Percentiles rank a stretch among this genome's conserved stretches.
phyloP scores from a whole-genome alignment of 64 coral and sea anemone genomes.

The Dendronephthya gigantea region DNA sequence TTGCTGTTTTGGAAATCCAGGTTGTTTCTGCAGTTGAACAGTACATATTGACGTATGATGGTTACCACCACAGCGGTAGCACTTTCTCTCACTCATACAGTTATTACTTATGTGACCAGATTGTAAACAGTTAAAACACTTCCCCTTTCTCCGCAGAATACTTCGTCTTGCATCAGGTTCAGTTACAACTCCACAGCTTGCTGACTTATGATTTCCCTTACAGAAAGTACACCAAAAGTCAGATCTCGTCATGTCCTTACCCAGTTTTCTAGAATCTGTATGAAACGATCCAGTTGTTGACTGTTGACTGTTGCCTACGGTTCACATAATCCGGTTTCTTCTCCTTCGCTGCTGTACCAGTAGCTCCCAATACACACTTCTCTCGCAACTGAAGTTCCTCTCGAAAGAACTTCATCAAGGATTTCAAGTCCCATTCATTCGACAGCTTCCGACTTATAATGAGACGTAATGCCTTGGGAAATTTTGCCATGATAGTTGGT shows the following conservation, averaged over 20 bases:
- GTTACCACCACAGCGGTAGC: slow-evolving; percentile 32
- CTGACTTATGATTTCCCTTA: slow-evolving; percentile 23
- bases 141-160: slow-evolving; percentile 42
- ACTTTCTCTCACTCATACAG: slow-evolving; percentile 20
- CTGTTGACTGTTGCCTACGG: neutral
- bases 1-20: neutral
- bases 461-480: slow-evolving; percentile 34
- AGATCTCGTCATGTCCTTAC: neutral
- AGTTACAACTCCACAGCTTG: slow-evolving; percentile 30
- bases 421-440: slow-evolving; percentile 28
- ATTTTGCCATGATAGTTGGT: slow-evolving; percentile 40
- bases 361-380: slow-evolving; percentile 21
- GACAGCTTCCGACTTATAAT: slow-evolving; percentile 29
- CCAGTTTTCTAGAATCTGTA: neutral
- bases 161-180: slow-evolving; percentile 24
- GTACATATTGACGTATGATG: slow-evolving; percentile 28
- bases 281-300: neutral
- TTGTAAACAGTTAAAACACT: slow-evolving; percentile 51
- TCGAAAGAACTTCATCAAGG: neutral
- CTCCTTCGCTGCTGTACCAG: neutral
- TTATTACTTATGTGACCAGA: slow-evolving; percentile 25
- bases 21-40: neutral
- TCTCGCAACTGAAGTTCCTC: slow-evolving; percentile 34
- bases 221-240: slow-evolving; percentile 38
- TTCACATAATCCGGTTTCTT: neutral